Evolutionary conservation across 2,113 vertebrate species (phyloP).

Genomic region (Coptodon bakossiorum): DNA sequence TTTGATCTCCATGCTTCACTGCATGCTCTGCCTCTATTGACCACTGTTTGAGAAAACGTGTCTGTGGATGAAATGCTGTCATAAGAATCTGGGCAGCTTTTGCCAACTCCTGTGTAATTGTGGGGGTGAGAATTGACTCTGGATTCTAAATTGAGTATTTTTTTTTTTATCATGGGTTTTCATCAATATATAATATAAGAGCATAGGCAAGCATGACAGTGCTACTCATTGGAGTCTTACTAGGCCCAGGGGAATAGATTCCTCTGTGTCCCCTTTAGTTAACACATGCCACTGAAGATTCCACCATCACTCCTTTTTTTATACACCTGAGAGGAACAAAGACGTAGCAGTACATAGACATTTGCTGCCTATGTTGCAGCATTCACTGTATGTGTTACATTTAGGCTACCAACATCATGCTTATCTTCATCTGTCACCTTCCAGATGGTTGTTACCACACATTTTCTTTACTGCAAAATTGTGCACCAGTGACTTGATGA

Average conservation of each 20-base stretch:
- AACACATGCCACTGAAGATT: conserved; percentile 44
- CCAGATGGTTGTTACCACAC: not conserved
- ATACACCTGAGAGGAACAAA: conserved; percentile 26
- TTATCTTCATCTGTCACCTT: conserved; percentile 12
- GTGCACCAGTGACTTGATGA: not conserved
- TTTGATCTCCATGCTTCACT: conserved; percentile 9
- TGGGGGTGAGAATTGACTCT: conserved; percentile 57
- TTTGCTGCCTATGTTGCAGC: not conserved
- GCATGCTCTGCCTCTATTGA: conserved; percentile 38
- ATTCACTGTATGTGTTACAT: not conserved
- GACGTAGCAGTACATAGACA: not conserved
- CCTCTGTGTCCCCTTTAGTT: conserved; percentile 29
- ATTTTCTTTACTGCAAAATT: not conserved
- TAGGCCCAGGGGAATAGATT: conserved; percentile 18
- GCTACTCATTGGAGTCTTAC: conserved; percentile 36
- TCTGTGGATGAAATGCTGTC: conserved; percentile 41
- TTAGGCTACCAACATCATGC: not conserved
- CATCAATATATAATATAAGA: conserved; percentile 62
- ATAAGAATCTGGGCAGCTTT: conserved; percentile 43
- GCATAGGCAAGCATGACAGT: conserved; percentile 3
- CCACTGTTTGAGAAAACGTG: conserved; percentile 36
- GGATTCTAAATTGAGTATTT: conserved; percentile 56
- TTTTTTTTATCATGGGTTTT: conserved; percentile 51
- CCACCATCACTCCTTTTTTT: conserved; percentile 32
- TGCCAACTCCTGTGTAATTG: not conserved